Conservation (phyloP, 2,113 vertebrate genomes). For the Onychorhynchus coronatus region DNA sequence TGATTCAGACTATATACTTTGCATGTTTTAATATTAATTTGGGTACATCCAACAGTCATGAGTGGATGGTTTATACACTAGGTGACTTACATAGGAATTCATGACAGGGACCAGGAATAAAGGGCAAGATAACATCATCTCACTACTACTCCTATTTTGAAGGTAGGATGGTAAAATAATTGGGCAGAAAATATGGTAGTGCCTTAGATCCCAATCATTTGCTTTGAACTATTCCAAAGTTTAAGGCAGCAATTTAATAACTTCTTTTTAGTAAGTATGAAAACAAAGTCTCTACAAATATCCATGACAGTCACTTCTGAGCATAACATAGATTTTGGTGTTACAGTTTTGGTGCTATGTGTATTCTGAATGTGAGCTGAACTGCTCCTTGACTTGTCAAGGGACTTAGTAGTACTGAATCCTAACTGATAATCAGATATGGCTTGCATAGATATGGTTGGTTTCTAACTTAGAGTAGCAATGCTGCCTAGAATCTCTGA, state of each 20-base stretch:
- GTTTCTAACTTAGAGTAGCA: background rate
- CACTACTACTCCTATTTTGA: background rate
- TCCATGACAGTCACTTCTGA: background rate
- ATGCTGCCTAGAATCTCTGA: background rate
- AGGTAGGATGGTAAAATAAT: background rate
- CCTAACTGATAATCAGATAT: background rate
- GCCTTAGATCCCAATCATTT: background rate
- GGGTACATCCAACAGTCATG: background rate
- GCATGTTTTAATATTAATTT: background rate
- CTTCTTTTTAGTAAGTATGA: background rate
- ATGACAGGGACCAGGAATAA: background rate
- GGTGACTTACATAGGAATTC: background rate
- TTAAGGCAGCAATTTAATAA: background rate
- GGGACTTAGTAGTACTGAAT: background rate
- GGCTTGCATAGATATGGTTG: background rate
- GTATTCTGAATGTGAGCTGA: background rate
- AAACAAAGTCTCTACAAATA: background rate
- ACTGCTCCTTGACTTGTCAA: background rate
- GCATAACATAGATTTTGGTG: background rate
- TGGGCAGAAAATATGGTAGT: background rate
- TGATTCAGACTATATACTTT: background rate
- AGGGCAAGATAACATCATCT: background rate
- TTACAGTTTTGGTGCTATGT: background rate
- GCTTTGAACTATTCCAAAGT: background rate
- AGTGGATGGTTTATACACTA: background rate